A percentile compares a stretch with the other conserved stretches of the same genome.
These are phyloP conservation scores for Drosophila neonasuta DNA, from an alignment of 2,888 invertebrate species.

Conservation along the genomic window DNA sequence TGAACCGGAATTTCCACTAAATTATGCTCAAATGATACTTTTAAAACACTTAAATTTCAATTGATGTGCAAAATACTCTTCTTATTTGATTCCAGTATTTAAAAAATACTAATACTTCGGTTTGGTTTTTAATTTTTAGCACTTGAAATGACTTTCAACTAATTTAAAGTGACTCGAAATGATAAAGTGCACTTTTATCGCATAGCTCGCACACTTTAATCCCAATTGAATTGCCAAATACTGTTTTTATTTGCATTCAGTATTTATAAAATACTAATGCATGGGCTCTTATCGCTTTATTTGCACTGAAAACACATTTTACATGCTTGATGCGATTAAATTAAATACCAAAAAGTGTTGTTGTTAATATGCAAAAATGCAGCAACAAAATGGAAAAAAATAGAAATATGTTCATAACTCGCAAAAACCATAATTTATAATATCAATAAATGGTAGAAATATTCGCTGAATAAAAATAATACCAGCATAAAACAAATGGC, in stretches of 20 bases:
- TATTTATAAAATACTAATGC: not conserved
- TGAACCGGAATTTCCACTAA: too few species aligned
- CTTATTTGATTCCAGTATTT: not conserved
- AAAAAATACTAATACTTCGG: not conserved
- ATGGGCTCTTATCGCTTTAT: not conserved
- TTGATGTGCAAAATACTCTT: not conserved
- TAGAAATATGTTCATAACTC: slow-evolving; percentile 40
- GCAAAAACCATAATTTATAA: slow-evolving; percentile 68
- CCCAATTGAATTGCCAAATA: not conserved
- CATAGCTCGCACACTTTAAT: not conserved
- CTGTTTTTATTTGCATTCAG: not conserved
- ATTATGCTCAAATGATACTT: not conserved
- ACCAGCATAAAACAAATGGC: slow-evolving; percentile 34
- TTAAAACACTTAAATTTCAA: not conserved
- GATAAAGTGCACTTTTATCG: not conserved
- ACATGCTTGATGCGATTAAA: slow-evolving; percentile 31
- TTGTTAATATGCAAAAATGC: slow-evolving; percentile 22
- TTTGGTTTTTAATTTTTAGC: too few species aligned
- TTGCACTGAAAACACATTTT: slow-evolving; percentile 32
- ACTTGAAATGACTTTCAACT: too few species aligned
- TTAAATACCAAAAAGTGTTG: slow-evolving; percentile 15
- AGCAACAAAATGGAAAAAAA: slow-evolving; percentile 1
- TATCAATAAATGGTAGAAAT: slow-evolving; percentile 59
- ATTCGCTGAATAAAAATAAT: slow-evolving; percentile 41
- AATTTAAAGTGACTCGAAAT: not conserved